Conservation (phyloP, 2,888 invertebrate genomes). For the Beris chalybata region DNA sequence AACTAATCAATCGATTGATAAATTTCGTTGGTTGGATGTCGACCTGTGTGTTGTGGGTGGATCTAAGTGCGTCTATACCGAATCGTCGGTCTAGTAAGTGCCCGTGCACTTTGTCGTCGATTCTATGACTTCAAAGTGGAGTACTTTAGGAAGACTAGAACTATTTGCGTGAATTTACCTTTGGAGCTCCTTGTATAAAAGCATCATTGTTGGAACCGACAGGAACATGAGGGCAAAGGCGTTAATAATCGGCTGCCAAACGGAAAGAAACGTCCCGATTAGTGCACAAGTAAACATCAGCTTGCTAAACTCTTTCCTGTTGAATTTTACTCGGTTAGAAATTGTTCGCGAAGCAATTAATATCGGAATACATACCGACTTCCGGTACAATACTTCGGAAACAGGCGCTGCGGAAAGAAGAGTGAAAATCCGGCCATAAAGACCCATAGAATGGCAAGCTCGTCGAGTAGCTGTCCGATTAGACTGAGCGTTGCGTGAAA, state of each 20-base stretch:
- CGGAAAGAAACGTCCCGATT: slow-evolving; percentile 67
- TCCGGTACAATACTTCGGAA: slow-evolving; percentile 67
- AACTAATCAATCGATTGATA: no score
- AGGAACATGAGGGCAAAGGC: slow-evolving; percentile 80
- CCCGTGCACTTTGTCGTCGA: no score
- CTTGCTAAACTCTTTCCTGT: slow-evolving; percentile 65
- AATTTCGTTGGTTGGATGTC: no score
- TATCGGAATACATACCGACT: slow-evolving; percentile 60
- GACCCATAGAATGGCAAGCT: slow-evolving; percentile 80
- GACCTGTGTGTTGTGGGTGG: no score
- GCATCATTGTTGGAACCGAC: slow-evolving; percentile 68
- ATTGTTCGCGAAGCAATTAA: not conserved
- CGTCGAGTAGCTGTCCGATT: slow-evolving; percentile 79
- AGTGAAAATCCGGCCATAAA: slow-evolving; percentile 76
- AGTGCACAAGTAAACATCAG: slow-evolving; percentile 64
- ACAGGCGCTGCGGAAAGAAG: slow-evolving; percentile 71
- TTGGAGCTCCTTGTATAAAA: slow-evolving; percentile 68
- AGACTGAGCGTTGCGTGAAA: slow-evolving; percentile 84
- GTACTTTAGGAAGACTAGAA: no score
- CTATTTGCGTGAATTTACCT: slow-evolving; percentile 58
- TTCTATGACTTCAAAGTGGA: no score
- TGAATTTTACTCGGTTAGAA: slow-evolving; percentile 40
- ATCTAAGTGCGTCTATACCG: no score
- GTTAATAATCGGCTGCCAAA: slow-evolving; percentile 78
- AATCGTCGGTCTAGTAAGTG: no score